Evolutionary conservation across 2,888 invertebrate species (phyloP).

Genomic region (Allolobophora icterica): DNA sequence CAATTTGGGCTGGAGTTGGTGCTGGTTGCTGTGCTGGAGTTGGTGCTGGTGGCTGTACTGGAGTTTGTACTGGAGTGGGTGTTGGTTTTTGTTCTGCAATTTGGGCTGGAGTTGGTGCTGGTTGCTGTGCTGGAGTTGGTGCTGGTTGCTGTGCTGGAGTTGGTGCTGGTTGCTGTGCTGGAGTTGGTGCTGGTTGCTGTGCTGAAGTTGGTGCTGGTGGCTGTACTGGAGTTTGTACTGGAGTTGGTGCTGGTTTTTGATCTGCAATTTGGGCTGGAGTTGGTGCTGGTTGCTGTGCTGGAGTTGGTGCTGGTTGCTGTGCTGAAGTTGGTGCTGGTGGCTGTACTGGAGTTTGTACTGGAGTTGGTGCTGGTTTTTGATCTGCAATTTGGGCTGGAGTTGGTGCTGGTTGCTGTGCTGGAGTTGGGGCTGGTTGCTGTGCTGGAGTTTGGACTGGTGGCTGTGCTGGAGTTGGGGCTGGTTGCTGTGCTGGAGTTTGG

Average conservation of each 20-base stretch:
- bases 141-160: neutral
- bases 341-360: neutral
- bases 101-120: conserved; percentile 7
- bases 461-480: neutral
- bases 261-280: neutral
- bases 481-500: neutral
- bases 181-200: neutral
- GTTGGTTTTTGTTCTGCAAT: neutral
- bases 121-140: neutral
- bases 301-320: neutral
- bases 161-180: neutral
- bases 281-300: neutral
- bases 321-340: neutral
- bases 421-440: neutral
- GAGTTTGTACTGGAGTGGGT: neutral
- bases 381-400: neutral
- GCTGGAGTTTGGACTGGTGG: neutral
- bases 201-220: neutral
- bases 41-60: neutral
- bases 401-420: conserved; percentile 5
- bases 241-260: neutral
- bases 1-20: neutral
- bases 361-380: neutral
- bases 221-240: neutral
- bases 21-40: neutral